Conservation (phyloP, 2,888 invertebrate species). For the Mylabris sibirica region DNA sequence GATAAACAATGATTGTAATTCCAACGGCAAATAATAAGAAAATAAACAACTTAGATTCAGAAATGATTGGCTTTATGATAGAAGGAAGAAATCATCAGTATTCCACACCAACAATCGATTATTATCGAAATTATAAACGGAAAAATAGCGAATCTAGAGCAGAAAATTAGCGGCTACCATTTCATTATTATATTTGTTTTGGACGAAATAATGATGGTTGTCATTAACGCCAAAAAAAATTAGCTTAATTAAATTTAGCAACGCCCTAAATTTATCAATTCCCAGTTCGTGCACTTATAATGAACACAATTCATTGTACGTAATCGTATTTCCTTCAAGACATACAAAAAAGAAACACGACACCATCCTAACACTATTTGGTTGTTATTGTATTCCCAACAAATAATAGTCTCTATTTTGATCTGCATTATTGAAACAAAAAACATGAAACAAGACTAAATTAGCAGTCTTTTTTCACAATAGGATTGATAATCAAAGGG, state of each 20-base stretch:
- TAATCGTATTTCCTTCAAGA: not conserved
- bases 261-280: not conserved
- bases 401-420: not conserved
- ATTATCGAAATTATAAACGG: too few relatives aligned
- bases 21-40: not conserved
- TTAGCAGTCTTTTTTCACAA: too few relatives aligned
- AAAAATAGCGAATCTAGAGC: too few relatives aligned
- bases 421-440: not conserved
- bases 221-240: conserved; percentile 1
- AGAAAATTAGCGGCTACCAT: too few relatives aligned
- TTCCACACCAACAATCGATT: too few relatives aligned
- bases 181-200: not conserved
- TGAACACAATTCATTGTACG: not conserved
- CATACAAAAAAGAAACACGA: not conserved
- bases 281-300: not conserved
- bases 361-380: too few relatives aligned
- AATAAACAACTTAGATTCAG: too few relatives aligned
- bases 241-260: not conserved
- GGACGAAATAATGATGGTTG: not conserved
- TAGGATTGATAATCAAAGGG: too few relatives aligned
- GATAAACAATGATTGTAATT: not conserved
- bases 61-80: not conserved
- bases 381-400: too few relatives aligned
- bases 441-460: too few relatives aligned
- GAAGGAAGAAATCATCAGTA: not conserved